A percentile compares a stretch with the other conserved stretches of the same genome.
These are phyloP conservation scores for Cyanistes caeruleus DNA, from an alignment of 2,113 vertebrate species.

Conservation along the genomic window DNA sequence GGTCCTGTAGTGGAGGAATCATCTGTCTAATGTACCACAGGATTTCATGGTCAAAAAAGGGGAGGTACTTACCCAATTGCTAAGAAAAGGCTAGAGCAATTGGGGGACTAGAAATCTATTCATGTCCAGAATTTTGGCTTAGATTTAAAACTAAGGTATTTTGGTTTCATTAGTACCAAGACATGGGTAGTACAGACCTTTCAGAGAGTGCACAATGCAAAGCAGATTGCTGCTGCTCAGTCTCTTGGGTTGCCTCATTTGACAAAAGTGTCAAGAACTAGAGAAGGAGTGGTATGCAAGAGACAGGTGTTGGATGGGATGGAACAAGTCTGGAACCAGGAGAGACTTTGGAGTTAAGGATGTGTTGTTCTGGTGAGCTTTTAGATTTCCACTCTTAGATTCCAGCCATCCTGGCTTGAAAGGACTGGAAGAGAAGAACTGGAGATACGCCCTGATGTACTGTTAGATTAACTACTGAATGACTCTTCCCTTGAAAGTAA, in stretches of 20 bases:
- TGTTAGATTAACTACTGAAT: slow-evolving; percentile 25
- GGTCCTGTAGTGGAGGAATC: not conserved
- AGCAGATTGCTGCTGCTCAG: not conserved
- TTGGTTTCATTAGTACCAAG: not conserved
- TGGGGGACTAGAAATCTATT: not conserved
- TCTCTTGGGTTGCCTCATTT: not conserved
- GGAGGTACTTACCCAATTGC: not conserved
- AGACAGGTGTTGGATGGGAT: not conserved
- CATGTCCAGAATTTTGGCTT: not conserved
- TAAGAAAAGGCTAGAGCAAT: not conserved
- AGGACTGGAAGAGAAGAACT: not conserved
- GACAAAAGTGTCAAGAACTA: not conserved
- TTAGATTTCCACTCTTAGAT: not conserved
- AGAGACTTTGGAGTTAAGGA: not conserved
- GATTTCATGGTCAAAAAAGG: not conserved
- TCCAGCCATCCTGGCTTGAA: not conserved
- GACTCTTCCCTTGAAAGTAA: slow-evolving; percentile 8
- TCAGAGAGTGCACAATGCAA: not conserved
- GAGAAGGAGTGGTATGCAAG: not conserved
- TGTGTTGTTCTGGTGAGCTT: not conserved
- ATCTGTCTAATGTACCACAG: not conserved
- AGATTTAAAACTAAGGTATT: not conserved
- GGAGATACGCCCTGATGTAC: not conserved
- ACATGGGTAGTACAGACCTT: not conserved
- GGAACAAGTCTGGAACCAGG: not conserved